Base-by-base conservation (phyloP, 2,888 invertebrate genomes). In the Clivina fossor region DNA sequence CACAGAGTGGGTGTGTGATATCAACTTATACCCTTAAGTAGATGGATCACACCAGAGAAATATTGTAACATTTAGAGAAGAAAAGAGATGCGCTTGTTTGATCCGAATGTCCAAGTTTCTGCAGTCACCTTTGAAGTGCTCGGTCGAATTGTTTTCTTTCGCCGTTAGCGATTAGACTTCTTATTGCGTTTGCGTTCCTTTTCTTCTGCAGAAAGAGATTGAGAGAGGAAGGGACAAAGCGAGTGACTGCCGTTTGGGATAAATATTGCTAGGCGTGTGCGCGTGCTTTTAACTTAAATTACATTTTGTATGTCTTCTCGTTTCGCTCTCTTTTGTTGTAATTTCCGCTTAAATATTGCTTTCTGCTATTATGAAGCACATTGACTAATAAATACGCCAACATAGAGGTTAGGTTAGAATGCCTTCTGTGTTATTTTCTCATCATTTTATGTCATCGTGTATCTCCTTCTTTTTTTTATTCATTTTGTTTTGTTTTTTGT, bases 261-360 rank as follows among this genome's bases (percentile, higher is more conserved):
- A 53, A 53, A 53, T 53, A 53, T 43, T 26, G 37, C 44, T 35
- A 32, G 20, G 33, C 28, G n/a, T n/a, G n/a, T n/a, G n/a, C n/a
- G n/a, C n/a, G n/a, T n/a, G 53, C 53, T 53, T 53, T 53, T 53
- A 53, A 53, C 53, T 53, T 33, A 37, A 37, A 53, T 44, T 53
- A 53, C 44, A 53, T 53, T 53, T 35, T 35, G 53, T 44, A 35
- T 44, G 53, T 53, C 41, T 50, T 53, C 35, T 53, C 35, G 19
- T 37, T 44, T 44, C 35, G 8, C 44, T 44, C 44, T 44, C 44
- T 35, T 53, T 53, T 53, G 53, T 43, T 43, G 53, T 44, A 53
- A 53, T 43, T 53, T 53, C 43, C 44, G 43, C 37, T 53, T 44
- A 53, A 53, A 53, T 53, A 53, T 53, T 53, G 53, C 53, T 37